Evolutionary conservation across 2,888 invertebrate genomes (phyloP).

Genomic region (Alviniconcha strummeri): DNA sequence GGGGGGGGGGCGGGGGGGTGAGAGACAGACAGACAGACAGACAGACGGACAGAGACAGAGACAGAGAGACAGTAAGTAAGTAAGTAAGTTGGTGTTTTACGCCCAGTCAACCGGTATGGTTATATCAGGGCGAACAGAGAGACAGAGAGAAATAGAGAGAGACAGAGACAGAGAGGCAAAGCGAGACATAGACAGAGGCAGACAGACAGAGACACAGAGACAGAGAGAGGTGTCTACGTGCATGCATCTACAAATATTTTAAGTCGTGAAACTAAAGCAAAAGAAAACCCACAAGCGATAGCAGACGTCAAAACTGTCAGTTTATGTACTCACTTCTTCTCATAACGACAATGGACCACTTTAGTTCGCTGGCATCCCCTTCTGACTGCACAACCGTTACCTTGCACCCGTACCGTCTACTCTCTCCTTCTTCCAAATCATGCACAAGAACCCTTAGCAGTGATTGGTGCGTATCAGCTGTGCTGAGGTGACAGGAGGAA

Average conservation of each 20-base stretch:
- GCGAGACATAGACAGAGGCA: not conserved
- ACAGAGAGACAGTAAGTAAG: not conserved
- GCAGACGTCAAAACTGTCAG: not conserved
- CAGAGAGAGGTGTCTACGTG: not conserved
- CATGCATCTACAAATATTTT: too few species aligned
- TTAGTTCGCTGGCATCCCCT: not conserved
- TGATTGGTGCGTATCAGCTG: not conserved
- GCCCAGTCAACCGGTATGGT: too few species aligned
- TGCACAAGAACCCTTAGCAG: conserved; percentile 1
- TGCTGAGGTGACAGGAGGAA: conserved; percentile 1
- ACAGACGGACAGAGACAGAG: not conserved
- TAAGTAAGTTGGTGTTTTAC: too few species aligned
- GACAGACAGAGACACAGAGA: not conserved
- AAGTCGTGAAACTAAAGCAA: not conserved
- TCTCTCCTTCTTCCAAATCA: conserved; percentile 10
- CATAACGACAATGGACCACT: not conserved
- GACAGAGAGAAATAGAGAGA: not conserved
- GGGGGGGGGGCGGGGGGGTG: too few species aligned
- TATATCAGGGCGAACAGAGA: not conserved
- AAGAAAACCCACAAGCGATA: not conserved
- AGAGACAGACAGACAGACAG: not conserved
- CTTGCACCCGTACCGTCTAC: conserved; percentile 11
- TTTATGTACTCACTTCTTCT: conserved; percentile 1
- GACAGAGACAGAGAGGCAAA: not conserved
- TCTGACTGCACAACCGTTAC: not conserved